phyloP scores from a whole-genome alignment of 2,888 invertebrate genomes.

The Aspidapion aeneum region DNA sequence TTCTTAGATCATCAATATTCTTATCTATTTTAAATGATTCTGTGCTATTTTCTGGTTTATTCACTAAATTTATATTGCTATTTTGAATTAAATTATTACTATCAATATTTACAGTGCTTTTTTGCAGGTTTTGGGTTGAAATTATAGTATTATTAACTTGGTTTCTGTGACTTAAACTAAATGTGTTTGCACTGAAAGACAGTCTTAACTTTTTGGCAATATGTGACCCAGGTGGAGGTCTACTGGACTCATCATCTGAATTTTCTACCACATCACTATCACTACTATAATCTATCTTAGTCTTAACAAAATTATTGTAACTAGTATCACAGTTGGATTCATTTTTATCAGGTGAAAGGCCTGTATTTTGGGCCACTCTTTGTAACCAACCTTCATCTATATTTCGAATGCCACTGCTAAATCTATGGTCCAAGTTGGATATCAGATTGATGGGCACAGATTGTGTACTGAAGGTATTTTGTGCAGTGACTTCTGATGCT shows the following conservation, averaged over 20 bases:
- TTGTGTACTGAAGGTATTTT: neutral
- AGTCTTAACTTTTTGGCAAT: slow-evolving; percentile 35
- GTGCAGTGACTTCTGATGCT: neutral
- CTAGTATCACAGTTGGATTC: neutral
- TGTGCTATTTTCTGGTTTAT: too few relatives aligned
- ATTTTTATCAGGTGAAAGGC: slow-evolving; percentile 18
- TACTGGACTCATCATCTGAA: slow-evolving; percentile 42
- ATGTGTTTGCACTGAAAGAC: slow-evolving; percentile 3
- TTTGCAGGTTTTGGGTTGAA: neutral
- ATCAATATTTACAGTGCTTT: neutral
- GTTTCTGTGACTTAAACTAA: too few relatives aligned
- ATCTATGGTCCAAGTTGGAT: neutral
- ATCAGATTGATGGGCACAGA: neutral
- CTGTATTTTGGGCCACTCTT: slow-evolving; percentile 44
- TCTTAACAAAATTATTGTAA: slow-evolving; percentile 6
- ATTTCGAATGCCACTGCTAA: slow-evolving; percentile 36
- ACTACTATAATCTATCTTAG: slow-evolving; percentile 51
- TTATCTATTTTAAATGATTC: too few relatives aligned
- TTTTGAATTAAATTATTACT: neutral
- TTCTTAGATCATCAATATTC: too few relatives aligned
- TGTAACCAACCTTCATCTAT: slow-evolving; percentile 60
- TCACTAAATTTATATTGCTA: too few relatives aligned
- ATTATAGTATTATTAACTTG: neutral
- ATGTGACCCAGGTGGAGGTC: slow-evolving; percentile 27
- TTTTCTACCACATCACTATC: slow-evolving; percentile 61